Evolutionary conservation across 2,888 invertebrate species (phyloP), one percentile per base, ranked within the genome.

Genomic region (Drosophila flavopinicola): DNA sequence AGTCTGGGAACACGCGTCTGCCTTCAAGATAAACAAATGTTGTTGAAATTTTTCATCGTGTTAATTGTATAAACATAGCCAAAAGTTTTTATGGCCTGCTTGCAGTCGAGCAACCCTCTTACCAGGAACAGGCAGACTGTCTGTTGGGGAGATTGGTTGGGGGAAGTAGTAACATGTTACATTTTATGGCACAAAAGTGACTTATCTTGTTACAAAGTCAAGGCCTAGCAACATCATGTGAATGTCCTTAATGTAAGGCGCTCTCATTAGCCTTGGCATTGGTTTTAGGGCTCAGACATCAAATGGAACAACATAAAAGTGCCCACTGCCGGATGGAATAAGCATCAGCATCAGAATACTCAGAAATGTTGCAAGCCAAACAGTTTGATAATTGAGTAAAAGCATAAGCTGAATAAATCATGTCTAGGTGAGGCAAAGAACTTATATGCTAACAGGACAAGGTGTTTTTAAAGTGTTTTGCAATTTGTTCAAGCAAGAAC

Each of bases 61-160:
- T 86, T 80, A 80, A 80, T 80, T 80, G 84, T 84, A 86, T 79
- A 80, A 84, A 80, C 73, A 74, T 77, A 79, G 80, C 67, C 64
- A 66, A 20, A 80, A 74, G 66, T 84, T 85, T 85, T 85, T 83
- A 85, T 76, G 77, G 79, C 44, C 66, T 48, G 48, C 69, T 63
- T 61, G 77, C 39, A 56, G 78, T 63, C 61, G 58, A 75, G 20
- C 78, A 75, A 77, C 78, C 78, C 65, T 67, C 54, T 20, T 66
- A 37, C 39, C 38, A 11, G 33, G 45, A 25, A 49, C 15, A 37
- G 35, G 11, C 61, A 74, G 41, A 64, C 35, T 61, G 58, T 42
- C 54, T 71, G 68, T 24, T 20, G 9, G 13, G 41, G 30, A 2
- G 17, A n/a, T n/a, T n/a, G 38, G 25, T 45, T 5, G 10, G 20